Evolutionary conservation across 2,888 invertebrate genomes (phyloP).

Genomic region (Drosophila melanocephala): DNA sequence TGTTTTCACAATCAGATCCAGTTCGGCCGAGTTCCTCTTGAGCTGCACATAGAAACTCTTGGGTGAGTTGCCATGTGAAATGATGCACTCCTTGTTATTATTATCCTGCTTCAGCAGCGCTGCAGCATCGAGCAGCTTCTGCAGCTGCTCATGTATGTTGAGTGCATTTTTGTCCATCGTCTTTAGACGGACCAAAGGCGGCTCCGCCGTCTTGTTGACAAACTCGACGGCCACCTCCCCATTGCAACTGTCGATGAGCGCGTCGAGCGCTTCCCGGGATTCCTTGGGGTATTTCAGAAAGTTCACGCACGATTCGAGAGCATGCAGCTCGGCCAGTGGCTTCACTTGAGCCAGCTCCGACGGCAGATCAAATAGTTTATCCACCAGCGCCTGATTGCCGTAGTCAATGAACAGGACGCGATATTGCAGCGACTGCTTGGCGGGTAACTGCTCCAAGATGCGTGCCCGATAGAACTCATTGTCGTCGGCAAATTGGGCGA

Average conservation of each 20-base stretch:
- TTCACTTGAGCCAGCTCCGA: slow-evolving; percentile 87
- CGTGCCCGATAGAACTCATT: slow-evolving; percentile 95
- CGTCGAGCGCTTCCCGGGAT: slow-evolving; percentile 74
- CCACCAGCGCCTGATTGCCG: slow-evolving; percentile 88
- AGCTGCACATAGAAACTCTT: slow-evolving; percentile 91
- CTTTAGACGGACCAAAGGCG: slow-evolving; percentile 74
- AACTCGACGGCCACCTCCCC: slow-evolving; percentile 78
- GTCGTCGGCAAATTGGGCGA: slow-evolving; percentile 92
- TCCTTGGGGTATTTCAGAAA: slow-evolving; percentile 81
- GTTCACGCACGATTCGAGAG: slow-evolving; percentile 87
- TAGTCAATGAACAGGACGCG: slow-evolving; percentile 91
- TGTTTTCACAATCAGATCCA: slow-evolving; percentile 74
- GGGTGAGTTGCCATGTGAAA: slow-evolving; percentile 89
- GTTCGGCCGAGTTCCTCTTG: slow-evolving; percentile 84
- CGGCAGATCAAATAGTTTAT: slow-evolving; percentile 87
- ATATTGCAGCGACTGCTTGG: slow-evolving; percentile 85
- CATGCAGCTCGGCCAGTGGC: slow-evolving; percentile 87
- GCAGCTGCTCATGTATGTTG: slow-evolving; percentile 78
- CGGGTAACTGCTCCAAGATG: slow-evolving; percentile 89
- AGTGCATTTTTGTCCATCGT: slow-evolving; percentile 65
- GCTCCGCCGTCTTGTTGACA: slow-evolving; percentile 59
- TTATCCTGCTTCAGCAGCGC: slow-evolving; percentile 43
- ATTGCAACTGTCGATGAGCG: slow-evolving; percentile 76
- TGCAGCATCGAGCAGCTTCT: slow-evolving; percentile 67
- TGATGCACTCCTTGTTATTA: slow-evolving; percentile 86